These are phyloP conservation scores for Irena cyanogastra DNA, from an alignment of 2,113 vertebrate species.

Conservation along the genomic window DNA sequence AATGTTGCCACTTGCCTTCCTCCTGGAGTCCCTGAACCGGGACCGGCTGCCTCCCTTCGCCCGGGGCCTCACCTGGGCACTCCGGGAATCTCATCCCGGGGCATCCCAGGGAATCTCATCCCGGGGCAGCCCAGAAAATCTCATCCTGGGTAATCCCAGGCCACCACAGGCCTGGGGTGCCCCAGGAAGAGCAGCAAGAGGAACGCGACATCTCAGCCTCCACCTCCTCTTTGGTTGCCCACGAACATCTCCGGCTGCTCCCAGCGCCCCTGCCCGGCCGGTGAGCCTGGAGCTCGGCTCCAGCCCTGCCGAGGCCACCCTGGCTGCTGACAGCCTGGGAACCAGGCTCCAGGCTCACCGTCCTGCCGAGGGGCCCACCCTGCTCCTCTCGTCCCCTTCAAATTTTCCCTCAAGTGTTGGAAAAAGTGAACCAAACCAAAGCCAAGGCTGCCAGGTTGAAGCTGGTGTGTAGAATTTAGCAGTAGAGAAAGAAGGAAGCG, in stretches of 20 bases:
- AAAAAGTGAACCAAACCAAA: neutral
- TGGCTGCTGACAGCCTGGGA: fast-evolving
- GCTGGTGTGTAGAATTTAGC: constrained; percentile 19
- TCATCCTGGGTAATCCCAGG: neutral
- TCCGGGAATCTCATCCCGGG: neutral
- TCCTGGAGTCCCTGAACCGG: neutral
- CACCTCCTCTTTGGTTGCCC: neutral
- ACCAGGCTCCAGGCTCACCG: neutral
- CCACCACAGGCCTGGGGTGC: neutral
- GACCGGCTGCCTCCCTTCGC: fast-evolving
- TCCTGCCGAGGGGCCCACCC: neutral
- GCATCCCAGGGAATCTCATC: neutral
- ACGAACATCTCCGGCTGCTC: neutral
- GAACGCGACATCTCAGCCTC: neutral
- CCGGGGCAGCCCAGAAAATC: neutral
- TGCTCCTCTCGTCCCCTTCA: neutral
- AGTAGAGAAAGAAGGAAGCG: neutral
- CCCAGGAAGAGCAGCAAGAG: neutral
- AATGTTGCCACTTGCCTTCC: neutral
- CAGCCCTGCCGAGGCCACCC: neutral
- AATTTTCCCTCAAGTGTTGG: neutral
- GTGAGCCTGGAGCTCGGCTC: neutral
- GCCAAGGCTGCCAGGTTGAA: neutral
- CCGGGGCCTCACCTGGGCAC: neutral
- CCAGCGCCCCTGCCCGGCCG: fast-evolving